These are phyloP conservation scores for Lytechinus variegatus DNA, from an alignment of 35 echinoderm and acorn worm species.

Conservation along the genomic window DNA sequence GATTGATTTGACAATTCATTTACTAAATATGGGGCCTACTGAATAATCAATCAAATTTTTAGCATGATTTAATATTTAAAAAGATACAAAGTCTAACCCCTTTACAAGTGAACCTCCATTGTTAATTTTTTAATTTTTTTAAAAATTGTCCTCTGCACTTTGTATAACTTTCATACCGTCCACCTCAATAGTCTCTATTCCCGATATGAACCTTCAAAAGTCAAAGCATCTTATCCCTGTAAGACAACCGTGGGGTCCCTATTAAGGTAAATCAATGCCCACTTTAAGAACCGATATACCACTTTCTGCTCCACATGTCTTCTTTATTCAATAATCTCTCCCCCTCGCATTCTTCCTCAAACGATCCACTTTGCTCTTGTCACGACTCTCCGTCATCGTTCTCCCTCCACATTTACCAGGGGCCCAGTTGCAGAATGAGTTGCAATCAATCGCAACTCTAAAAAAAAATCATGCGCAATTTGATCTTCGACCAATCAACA, in stretches of 20 bases:
- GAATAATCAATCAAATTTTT: no score
- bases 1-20: no score
- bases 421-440: background rate
- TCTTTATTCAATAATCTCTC: constrained; percentile 12
- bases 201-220: background rate
- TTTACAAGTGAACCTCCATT: no score
- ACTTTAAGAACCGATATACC: constrained; percentile 12
- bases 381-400: background rate
- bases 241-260: background rate
- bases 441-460: no score
- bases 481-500: no score
- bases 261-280: background rate
- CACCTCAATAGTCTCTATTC: background rate
- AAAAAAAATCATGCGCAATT: no score
- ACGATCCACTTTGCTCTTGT: constrained; percentile 1
- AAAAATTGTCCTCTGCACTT: background rate
- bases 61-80: no score
- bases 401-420: background rate
- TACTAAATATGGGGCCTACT: no score
- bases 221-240: background rate
- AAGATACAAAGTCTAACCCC: no score
- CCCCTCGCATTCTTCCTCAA: background rate
- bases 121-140: no score
- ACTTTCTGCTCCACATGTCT: background rate
- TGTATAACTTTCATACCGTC: background rate